Evolutionary conservation across 2,113 vertebrate genomes (phyloP).

Genomic region (Prochilodus magdalenae): DNA sequence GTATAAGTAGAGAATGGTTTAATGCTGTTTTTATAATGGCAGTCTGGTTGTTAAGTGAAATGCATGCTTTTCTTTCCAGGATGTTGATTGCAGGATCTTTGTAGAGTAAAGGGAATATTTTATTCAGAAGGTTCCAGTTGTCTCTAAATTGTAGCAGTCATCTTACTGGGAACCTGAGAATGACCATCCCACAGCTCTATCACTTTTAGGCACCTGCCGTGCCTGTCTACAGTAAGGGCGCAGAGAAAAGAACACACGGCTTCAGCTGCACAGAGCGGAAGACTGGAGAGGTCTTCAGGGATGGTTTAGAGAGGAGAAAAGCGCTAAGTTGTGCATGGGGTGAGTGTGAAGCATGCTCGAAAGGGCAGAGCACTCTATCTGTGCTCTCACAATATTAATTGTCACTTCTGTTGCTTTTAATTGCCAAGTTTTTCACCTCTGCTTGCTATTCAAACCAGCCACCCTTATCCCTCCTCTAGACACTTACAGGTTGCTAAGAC

Average conservation of each 20-base stretch:
- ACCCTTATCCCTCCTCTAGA: conserved; percentile 80
- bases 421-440: conserved; percentile 47
- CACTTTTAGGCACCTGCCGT: conserved; percentile 9
- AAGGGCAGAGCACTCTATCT: conserved; percentile 50
- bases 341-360: conserved; percentile 47
- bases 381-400: conserved; percentile 55
- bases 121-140: background rate
- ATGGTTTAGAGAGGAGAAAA: conserved; percentile 36
- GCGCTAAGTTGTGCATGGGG: conserved; percentile 47
- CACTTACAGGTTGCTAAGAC: conserved; percentile 84
- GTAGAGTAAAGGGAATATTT: no score
- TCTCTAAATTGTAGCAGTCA: background rate
- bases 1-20: no score
- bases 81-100: no score
- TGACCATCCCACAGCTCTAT: conserved; percentile 9
- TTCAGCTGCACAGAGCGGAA: conserved; percentile 36
- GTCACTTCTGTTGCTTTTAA: conserved; percentile 55
- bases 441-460: conserved; percentile 84
- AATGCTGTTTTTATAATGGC: no score
- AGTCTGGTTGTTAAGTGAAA: background rate
- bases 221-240: conserved; percentile 6
- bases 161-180: conserved; percentile 10
- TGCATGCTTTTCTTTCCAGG: no score
- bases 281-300: conserved; percentile 47
- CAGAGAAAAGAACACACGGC: conserved; percentile 44